phyloP scores from a whole-genome alignment of 2,113 vertebrate genomes.

The Rhinolophus ferrumequinum region DNA sequence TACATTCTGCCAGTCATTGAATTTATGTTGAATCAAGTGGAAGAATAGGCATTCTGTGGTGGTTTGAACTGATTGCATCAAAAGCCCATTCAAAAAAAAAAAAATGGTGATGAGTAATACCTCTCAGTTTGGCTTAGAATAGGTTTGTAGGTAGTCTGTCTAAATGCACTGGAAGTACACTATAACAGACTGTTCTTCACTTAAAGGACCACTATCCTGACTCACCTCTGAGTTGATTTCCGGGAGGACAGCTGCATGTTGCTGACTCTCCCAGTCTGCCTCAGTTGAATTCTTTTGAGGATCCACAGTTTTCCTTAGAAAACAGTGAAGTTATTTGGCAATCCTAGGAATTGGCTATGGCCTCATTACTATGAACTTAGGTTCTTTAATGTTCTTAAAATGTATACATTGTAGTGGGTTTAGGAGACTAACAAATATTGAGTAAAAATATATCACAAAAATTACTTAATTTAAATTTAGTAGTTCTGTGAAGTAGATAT shows the following conservation, averaged over 20 bases:
- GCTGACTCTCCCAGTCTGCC: background rate
- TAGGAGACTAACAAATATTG: background rate
- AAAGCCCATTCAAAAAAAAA: background rate
- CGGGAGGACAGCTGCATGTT: background rate
- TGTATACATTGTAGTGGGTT: background rate
- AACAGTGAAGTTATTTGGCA: background rate
- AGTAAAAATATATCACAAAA: background rate
- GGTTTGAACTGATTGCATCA: background rate
- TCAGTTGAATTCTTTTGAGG: background rate
- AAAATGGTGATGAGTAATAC: background rate
- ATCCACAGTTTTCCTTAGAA: background rate
- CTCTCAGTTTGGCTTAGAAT: constrained; percentile 31
- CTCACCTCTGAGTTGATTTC: background rate
- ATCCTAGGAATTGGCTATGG: background rate
- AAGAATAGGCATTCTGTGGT: background rate
- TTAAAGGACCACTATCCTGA: background rate
- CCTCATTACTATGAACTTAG: background rate
- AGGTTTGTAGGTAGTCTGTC: background rate
- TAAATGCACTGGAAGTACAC: background rate
- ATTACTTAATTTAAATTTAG: background rate
- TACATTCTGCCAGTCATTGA: background rate
- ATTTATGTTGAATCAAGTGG: background rate
- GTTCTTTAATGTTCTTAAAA: background rate
- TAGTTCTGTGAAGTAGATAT: background rate
- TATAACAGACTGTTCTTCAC: background rate